A percentile compares a stretch with the other conserved stretches of the same genome.
phyloP scores from a whole-genome alignment of 2,797 vertebrate genomes.

The Peromyscus aztecus region DNA sequence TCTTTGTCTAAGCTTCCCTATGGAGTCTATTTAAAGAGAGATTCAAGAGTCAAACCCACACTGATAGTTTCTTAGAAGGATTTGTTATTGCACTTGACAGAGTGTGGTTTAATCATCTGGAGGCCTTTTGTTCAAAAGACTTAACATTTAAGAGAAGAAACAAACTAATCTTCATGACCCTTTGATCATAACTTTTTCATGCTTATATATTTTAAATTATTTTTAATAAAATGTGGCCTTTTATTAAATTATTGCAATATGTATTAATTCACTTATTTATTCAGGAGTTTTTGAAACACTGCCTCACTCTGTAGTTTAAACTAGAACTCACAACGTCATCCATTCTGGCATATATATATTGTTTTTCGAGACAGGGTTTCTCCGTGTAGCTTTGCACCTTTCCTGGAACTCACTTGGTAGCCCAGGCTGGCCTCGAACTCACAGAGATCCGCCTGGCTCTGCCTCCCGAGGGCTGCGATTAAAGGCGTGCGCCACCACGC shows the following conservation, averaged over 20 bases:
- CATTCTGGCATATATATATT: background rate
- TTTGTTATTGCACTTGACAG: conserved; percentile 58
- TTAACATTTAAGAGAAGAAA: conserved; percentile 49
- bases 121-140: conserved; percentile 70
- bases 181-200: conserved; percentile 47
- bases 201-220: conserved; percentile 29
- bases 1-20: conserved; percentile 65
- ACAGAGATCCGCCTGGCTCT: too few relatives aligned
- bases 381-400: too few relatives aligned
- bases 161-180: background rate
- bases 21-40: conserved; percentile 70
- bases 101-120: conserved; percentile 55
- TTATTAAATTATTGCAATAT: background rate
- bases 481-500: too few relatives aligned
- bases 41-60: conserved; percentile 63
- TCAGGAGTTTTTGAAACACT: background rate
- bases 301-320: background rate
- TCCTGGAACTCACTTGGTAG: too few relatives aligned
- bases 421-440: too few relatives aligned
- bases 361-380: too few relatives aligned
- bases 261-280: background rate
- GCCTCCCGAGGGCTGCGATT: too few relatives aligned
- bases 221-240: conserved; percentile 42
- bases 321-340: background rate
- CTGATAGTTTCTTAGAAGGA: conserved; percentile 57